Evolutionary conservation across 2,888 invertebrate species (phyloP).

Genomic region (Diachrysia chrysitis): DNA sequence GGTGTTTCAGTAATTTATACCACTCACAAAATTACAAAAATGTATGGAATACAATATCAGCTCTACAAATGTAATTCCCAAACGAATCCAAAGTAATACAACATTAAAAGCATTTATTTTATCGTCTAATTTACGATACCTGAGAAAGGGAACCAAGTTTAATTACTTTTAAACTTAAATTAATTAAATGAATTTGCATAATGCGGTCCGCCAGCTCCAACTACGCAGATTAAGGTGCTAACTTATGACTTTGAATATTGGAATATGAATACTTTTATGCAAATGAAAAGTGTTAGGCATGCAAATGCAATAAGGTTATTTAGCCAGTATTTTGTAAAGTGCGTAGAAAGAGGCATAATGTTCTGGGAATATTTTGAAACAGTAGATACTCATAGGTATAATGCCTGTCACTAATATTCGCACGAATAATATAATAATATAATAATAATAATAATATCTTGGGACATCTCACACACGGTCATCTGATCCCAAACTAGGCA

Average conservation of each 20-base stretch:
- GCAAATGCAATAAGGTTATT: background rate
- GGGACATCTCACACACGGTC: no score
- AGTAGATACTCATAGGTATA: no score
- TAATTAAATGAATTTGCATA: slow-evolving; percentile 70
- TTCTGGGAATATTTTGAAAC: background rate
- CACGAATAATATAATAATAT: no score
- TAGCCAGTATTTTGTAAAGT: background rate
- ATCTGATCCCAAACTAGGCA: no score
- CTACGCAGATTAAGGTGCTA: slow-evolving; percentile 46
- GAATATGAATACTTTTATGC: slow-evolving; percentile 9
- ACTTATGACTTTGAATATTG: slow-evolving; percentile 30
- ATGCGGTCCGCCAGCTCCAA: slow-evolving; percentile 52
- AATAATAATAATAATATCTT: no score
- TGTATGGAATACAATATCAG: background rate
- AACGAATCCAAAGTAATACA: background rate
- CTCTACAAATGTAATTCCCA: background rate
- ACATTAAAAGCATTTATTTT: slow-evolving; percentile 43
- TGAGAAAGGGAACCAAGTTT: slow-evolving; percentile 64
- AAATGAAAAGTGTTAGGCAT: background rate
- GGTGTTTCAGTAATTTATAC: no score
- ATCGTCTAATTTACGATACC: slow-evolving; percentile 58
- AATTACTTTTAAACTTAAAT: slow-evolving; percentile 71
- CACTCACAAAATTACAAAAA: no score
- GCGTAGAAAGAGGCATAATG: background rate
- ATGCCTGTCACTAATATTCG: no score